phyloP scores from a whole-genome alignment of 2,797 vertebrate genomes.

The Mormyrus proboscirostris region DNA sequence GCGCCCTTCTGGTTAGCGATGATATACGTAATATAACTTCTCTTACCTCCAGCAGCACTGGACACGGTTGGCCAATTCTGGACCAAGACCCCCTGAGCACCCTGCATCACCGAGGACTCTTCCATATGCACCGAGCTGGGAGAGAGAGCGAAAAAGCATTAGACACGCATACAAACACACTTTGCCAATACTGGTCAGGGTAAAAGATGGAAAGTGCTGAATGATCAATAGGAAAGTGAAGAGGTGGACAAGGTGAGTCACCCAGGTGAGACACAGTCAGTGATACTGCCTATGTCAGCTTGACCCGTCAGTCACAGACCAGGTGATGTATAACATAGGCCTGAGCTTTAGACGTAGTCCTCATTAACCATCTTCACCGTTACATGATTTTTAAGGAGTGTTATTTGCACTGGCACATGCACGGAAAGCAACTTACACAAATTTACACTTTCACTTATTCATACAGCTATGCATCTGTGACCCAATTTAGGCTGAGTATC shows the following conservation, averaged over 20 bases:
- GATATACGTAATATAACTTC: constrained; percentile 7
- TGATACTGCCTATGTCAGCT: neutral
- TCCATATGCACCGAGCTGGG: constrained; percentile 90
- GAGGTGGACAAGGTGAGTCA: neutral
- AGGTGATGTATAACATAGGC: neutral
- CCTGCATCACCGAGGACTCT: constrained; percentile 84
- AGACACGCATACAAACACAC: neutral
- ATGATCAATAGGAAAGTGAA: neutral
- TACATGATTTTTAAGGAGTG: neutral
- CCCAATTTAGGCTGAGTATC: neutral
- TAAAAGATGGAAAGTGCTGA: neutral
- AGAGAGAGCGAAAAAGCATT: constrained; percentile 28
- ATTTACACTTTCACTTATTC: neutral
- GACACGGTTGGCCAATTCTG: constrained; percentile 98
- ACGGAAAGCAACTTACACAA: neutral
- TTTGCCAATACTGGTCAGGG: neutral
- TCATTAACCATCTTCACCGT: neutral
- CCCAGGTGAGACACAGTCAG: neutral
- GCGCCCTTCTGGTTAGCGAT: neutral
- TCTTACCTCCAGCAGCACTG: constrained; percentile 79
- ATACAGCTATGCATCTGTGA: neutral
- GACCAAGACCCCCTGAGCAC: constrained; percentile 79
- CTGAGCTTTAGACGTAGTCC: neutral
- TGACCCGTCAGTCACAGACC: neutral
- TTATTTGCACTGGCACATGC: neutral